Evolutionary conservation across 2,888 invertebrate genomes (phyloP).

Genomic region (Spodoptera littoralis): DNA sequence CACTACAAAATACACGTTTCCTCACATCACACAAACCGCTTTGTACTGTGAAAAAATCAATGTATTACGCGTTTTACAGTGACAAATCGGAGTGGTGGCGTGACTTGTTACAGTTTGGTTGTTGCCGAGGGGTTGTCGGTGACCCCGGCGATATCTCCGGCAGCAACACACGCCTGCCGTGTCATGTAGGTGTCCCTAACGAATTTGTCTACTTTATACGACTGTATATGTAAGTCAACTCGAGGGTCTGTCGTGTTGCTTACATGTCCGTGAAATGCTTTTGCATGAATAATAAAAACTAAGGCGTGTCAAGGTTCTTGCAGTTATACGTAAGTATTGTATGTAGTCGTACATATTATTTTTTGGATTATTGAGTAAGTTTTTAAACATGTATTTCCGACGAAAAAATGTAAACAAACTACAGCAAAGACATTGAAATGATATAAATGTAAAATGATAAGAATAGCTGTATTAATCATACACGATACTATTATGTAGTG

Average conservation of each 20-base stretch:
- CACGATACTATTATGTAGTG: conserved; percentile 35
- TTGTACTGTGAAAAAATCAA: conserved; percentile 38
- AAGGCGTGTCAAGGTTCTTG: conserved; percentile 37
- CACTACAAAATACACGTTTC: conserved; percentile 3
- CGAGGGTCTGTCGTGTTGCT: conserved; percentile 26
- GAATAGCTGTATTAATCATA: conserved; percentile 20
- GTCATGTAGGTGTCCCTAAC: conserved; percentile 59
- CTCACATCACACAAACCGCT: conserved; percentile 2
- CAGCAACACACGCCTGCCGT: conserved; percentile 61
- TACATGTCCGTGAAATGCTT: conserved; percentile 33
- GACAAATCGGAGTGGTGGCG: conserved; percentile 61
- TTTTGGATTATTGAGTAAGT: background rate
- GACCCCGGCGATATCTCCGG: conserved; percentile 80
- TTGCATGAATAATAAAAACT: conserved; percentile 33
- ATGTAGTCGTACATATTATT: background rate
- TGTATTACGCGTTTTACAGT: conserved; percentile 32
- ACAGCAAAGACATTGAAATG: no score
- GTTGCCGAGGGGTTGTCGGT: conserved; percentile 61
- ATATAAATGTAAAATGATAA: no score
- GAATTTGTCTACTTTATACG: conserved; percentile 44
- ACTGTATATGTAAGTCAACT: conserved; percentile 20
- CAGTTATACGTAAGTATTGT: conserved; percentile 2
- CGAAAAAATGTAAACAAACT: no score
- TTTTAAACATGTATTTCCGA: no score
- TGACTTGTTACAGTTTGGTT: conserved; percentile 71